Evolutionary conservation across 2,797 vertebrate genomes (phyloP), one percentile per base, ranked within the genome.

Genomic region (Epinephelus malabaricus): DNA sequence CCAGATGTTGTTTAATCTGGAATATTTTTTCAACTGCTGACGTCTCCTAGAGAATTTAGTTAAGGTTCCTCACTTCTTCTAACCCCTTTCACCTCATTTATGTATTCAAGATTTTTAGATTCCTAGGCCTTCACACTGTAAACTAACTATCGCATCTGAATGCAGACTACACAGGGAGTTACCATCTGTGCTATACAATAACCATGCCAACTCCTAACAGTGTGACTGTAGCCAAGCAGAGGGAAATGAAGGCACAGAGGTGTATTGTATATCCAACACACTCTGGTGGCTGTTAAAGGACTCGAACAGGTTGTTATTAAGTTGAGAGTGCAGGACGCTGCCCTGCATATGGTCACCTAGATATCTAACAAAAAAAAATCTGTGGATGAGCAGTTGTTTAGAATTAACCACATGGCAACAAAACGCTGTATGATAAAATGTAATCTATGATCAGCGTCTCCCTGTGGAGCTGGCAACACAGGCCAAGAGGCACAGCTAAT

Each of bases 231-330:
- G 78, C 70, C 50, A 77, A 84, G 81, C 73, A 25, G 77, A 79
- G 79, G 73, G 76, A 65, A 50, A 84, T 90, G 91, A 94, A 94
- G 93, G 93, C 94, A 93, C 92, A 93, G 89, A 91, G 69, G 88
- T 84, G 88, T 69, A 53, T 73, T 83, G 58, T 69, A 34, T 67
- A 73, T 78, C 69, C 69, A 88, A 92, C 88, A 89, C 87, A 84
- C 90, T 92, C 86, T 87, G 80, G 76, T 89, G 84, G 77, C 63
- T 79, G 69, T 83, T 89, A 80, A 88, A 90, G 76, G 85, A 90
- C 62, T 84, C 25, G 2, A 84, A 78, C 82, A 60, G 50, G 64
- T 70, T 75, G 58, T 34, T 73, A 70, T 60, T 72, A 8, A 50
- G 27, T 61, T 68, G 30, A 77, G 43, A 78, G 55, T 70, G 56